Evolutionary conservation across 1,140 invertebrate species (phyloP).

Genomic region (Pachyrhynchus sulphureomaculatus): DNA sequence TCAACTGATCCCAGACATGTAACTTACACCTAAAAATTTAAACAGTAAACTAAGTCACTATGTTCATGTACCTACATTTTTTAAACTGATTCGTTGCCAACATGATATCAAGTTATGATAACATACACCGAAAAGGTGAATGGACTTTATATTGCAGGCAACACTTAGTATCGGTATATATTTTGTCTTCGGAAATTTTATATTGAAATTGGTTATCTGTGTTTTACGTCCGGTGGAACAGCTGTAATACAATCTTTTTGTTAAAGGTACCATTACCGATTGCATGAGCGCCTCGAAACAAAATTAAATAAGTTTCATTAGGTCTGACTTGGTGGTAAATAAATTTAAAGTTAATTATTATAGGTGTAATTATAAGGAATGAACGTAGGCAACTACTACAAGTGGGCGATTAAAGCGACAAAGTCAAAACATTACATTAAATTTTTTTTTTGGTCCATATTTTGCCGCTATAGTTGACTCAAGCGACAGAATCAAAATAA

Average conservation of each 20-base stretch:
- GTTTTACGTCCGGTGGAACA: slow-evolving; percentile 19
- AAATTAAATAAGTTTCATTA: too few relatives aligned
- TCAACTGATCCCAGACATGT: neutral
- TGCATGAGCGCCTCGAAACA: too few relatives aligned
- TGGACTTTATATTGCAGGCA: slow-evolving; percentile 14
- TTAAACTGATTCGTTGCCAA: neutral
- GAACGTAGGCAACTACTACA: too few relatives aligned
- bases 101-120: slow-evolving; percentile 17
- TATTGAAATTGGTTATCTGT: slow-evolving; percentile 26
- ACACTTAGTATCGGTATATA: slow-evolving; percentile 22
- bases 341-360: too few relatives aligned
- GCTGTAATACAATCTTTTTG: slow-evolving; percentile 18
- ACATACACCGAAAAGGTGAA: slow-evolving; percentile 15
- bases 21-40: slow-evolving; percentile 2
- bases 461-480: too few relatives aligned
- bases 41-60: neutral
- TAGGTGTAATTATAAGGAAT: too few relatives aligned
- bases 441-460: too few relatives aligned
- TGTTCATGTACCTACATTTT: neutral
- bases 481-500: too few relatives aligned
- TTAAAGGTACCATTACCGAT: slow-evolving; percentile 14
- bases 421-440: too few relatives aligned
- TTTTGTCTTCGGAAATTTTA: slow-evolving; percentile 32
- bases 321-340: too few relatives aligned
- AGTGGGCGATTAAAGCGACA: too few relatives aligned